phyloP scores from a whole-genome alignment of 1,140 invertebrate genomes.

The Dendrolimus punctatus region DNA sequence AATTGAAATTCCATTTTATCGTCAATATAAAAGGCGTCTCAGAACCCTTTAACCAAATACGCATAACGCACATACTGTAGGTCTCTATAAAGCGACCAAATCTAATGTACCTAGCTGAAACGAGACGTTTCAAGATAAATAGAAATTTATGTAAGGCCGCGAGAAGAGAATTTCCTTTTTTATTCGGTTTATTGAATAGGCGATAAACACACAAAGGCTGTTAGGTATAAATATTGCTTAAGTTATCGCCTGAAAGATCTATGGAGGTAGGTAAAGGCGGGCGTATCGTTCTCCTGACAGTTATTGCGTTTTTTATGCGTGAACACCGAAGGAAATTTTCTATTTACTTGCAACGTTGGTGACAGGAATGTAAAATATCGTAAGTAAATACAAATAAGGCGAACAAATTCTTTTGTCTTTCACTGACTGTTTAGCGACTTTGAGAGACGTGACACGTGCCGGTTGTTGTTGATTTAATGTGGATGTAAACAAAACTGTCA shows the following conservation, averaged over 20 bases:
- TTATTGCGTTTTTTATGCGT: slow-evolving; percentile 42
- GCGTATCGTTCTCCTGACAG: slow-evolving; percentile 30
- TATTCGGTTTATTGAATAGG: slow-evolving; percentile 25
- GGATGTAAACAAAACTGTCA: too few species aligned
- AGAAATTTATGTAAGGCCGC: background rate
- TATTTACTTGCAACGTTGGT: slow-evolving; percentile 33
- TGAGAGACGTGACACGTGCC: too few species aligned
- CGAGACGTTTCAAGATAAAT: too few species aligned
- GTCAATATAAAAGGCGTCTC: too few species aligned
- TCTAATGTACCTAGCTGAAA: too few species aligned
- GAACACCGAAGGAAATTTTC: slow-evolving; percentile 30
- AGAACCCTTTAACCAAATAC: slow-evolving; percentile 6
- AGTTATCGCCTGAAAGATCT: slow-evolving; percentile 35
- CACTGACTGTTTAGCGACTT: too few species aligned
- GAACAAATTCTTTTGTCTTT: too few species aligned
- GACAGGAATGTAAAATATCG: slow-evolving; percentile 23
- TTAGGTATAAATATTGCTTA: slow-evolving; percentile 33
- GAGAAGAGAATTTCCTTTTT: slow-evolving; percentile 12
- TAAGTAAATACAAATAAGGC: slow-evolving; percentile 6
- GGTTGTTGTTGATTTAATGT: too few species aligned
- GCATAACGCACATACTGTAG: background rate
- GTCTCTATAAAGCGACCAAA: too few species aligned
- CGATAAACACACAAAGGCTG: slow-evolving; percentile 32
- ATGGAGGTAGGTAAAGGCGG: slow-evolving; percentile 23
- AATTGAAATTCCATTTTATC: too few species aligned